phyloP scores from a whole-genome alignment of 2,888 invertebrate genomes.

The Byasa hedistus region DNA sequence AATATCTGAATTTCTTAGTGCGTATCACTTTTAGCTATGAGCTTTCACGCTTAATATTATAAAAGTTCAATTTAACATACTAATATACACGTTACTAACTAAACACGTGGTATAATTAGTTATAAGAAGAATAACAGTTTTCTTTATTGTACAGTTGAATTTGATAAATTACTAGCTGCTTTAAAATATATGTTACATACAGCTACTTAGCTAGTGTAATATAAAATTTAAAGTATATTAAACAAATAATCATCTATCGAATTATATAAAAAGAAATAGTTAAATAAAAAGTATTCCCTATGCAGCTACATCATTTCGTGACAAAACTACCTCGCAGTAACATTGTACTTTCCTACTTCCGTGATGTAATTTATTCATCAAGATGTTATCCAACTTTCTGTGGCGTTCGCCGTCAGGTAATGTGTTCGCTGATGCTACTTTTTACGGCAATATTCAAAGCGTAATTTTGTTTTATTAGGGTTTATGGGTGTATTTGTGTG shows the following conservation, averaged over 20 bases:
- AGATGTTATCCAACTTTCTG: constrained; percentile 50
- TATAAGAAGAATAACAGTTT: no score
- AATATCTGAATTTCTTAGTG: no score
- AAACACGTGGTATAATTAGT: no score
- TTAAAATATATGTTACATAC: no score
- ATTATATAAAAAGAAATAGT: not conserved
- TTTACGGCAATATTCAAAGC: constrained; percentile 16
- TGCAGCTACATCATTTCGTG: constrained; percentile 23
- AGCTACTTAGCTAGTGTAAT: no score
- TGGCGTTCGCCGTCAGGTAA: constrained; percentile 38
- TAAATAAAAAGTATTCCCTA: constrained; percentile 22
- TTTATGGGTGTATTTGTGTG: not conserved
- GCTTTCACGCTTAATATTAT: no score
- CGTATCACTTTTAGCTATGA: no score
- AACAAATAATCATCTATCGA: not conserved
- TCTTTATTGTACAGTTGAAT: no score
- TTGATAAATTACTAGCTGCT: no score
- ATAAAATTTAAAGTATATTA: no score
- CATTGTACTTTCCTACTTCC: constrained; percentile 46
- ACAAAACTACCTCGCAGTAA: constrained; percentile 23
- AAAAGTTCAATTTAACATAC: no score
- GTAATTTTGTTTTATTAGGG: constrained; percentile 23
- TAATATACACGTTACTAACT: no score
- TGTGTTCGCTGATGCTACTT: constrained; percentile 46
- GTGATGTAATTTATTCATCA: constrained; percentile 61